Evolutionary conservation across 2,797 vertebrate species (phyloP).

Genomic region (Notoglanidium macrostoma): DNA sequence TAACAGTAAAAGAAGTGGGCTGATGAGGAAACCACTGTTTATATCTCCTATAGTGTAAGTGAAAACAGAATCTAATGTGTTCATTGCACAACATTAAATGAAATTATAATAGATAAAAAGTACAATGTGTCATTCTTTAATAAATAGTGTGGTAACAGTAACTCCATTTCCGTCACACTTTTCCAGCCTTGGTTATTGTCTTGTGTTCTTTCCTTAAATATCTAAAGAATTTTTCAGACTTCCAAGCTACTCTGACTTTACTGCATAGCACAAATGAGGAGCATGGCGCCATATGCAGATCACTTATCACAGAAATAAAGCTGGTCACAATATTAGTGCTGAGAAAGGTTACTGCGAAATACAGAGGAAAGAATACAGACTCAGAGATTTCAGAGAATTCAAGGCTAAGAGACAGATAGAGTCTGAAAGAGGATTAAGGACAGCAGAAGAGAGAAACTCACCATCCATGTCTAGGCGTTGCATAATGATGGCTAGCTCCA

Average conservation of each 20-base stretch:
- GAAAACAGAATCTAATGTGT: not conserved
- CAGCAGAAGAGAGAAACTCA: conserved; percentile 64
- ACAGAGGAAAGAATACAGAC: conserved; percentile 1
- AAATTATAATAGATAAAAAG: not conserved
- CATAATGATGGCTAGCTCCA: conserved; percentile 90
- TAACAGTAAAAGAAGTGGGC: not conserved
- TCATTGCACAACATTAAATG: not conserved
- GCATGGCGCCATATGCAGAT: not conserved
- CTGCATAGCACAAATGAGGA: not conserved
- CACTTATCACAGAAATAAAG: not conserved
- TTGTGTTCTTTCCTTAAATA: not conserved
- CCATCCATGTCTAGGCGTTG: conserved; percentile 88
- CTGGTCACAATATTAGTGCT: not conserved
- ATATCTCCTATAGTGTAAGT: not conserved
- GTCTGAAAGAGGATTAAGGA: conserved; percentile 17
- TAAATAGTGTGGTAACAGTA: not conserved
- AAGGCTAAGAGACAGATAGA: conserved; percentile 1
- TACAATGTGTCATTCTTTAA: not conserved
- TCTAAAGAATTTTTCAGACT: not conserved
- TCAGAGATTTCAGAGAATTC: conserved; percentile 19
- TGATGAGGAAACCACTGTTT: not conserved
- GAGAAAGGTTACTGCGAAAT: conserved; percentile 18
- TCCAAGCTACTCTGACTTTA: not conserved
- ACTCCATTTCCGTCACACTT: not conserved
- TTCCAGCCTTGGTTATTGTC: not conserved